Percentiles rank a stretch among this genome's conserved stretches.
phyloP scores from a whole-genome alignment of 53 echinoderm and acorn worm genomes.

The Paracentrotus lividus region DNA sequence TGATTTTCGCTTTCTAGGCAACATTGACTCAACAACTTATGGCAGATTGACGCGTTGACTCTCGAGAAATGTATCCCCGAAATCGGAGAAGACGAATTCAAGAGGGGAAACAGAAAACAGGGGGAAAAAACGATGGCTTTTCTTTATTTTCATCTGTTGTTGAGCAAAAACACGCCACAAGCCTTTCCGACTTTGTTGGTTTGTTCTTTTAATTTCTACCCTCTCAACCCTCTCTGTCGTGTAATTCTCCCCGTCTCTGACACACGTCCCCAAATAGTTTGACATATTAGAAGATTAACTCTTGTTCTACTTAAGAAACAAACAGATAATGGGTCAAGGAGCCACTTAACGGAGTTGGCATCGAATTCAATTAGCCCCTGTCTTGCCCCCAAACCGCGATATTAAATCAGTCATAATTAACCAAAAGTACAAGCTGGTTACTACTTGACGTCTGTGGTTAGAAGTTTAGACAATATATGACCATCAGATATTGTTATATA shows the following conservation, averaged over 20 bases:
- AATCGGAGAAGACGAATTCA: constrained; percentile 13
- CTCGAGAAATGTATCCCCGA: constrained; percentile 56
- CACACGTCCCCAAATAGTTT: neutral
- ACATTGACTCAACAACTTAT: constrained; percentile 53
- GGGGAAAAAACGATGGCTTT: neutral
- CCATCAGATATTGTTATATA: too few species aligned
- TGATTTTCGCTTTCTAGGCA: constrained; percentile 1
- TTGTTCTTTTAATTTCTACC: neutral
- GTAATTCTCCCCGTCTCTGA: constrained; percentile 1
- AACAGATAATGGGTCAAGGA: constrained; percentile 6
- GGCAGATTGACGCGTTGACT: constrained; percentile 58
- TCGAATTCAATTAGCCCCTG: constrained; percentile 47
- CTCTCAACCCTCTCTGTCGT: neutral
- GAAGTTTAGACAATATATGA: too few species aligned
- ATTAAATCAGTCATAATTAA: neutral
- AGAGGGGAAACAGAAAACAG: neutral
- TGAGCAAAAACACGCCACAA: constrained; percentile 47
- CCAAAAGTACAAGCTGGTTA: neutral
- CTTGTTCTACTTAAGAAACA: constrained; percentile 28
- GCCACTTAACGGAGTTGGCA: neutral
- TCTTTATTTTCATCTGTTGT: constrained; percentile 33
- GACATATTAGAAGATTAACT: constrained; percentile 28
- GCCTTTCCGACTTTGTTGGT: constrained; percentile 28
- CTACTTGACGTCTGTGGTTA: too few species aligned
- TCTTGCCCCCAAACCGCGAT: neutral